A percentile compares a stretch with the other conserved stretches of the same genome.
Evolutionary conservation across 92 coral and sea anemone species (phyloP).

Genomic region (Zoanthus sociatus): DNA sequence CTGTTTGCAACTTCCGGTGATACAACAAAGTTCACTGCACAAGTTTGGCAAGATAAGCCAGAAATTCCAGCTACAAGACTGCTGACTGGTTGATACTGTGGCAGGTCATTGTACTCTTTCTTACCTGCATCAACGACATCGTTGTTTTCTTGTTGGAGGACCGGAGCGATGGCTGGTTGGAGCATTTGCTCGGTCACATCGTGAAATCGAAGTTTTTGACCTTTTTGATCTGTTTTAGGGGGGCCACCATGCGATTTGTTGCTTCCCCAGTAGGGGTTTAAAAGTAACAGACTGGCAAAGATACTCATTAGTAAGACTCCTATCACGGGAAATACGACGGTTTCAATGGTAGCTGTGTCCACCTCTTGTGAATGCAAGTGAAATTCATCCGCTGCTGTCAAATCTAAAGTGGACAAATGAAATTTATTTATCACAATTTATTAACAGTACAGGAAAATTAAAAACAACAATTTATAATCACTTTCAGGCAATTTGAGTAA

Average conservation of each 20-base stretch:
- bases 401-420: slow-evolving; percentile 1
- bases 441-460: no score
- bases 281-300: slow-evolving; percentile 77
- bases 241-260: slow-evolving; percentile 2
- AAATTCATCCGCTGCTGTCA: slow-evolving; percentile 2
- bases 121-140: slow-evolving; percentile 93
- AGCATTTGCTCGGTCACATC: slow-evolving; percentile 66
- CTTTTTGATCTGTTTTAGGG: slow-evolving; percentile 6
- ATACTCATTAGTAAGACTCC: slow-evolving; percentile 80
- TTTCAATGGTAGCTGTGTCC: slow-evolving; percentile 51
- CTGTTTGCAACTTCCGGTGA: slow-evolving; percentile 69
- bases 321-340: slow-evolving; percentile 80
- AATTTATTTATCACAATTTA: background rate
- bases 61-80: slow-evolving; percentile 55
- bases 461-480: no score
- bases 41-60: slow-evolving; percentile 54
- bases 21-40: slow-evolving; percentile 46
- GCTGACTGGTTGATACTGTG: slow-evolving; percentile 83
- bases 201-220: slow-evolving; percentile 64
- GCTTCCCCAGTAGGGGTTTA: slow-evolving; percentile 53
- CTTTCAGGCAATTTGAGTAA: no score
- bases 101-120: slow-evolving; percentile 82
- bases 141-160: slow-evolving; percentile 95
- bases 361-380: slow-evolving; percentile 11
- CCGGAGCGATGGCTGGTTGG: slow-evolving; percentile 71